Conservation (phyloP, 2,888 invertebrate genomes). For the Willowsia nigromaculata region DNA sequence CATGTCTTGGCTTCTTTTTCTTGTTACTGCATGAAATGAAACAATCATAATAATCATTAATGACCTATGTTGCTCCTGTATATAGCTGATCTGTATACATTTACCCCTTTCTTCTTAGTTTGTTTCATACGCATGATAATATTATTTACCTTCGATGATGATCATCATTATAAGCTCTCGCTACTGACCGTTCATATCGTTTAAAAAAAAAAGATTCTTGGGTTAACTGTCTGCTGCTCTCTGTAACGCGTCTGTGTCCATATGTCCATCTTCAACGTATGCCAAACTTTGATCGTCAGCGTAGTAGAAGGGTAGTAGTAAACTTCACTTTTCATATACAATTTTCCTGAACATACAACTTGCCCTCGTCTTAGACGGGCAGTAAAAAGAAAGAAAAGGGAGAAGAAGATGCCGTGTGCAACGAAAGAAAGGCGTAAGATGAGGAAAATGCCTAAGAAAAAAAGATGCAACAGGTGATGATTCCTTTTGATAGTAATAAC, state of each 20-base stretch:
- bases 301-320: background rate
- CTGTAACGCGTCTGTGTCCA: slow-evolving; percentile 17
- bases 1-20: slow-evolving; percentile 36
- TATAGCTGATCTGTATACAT: no score
- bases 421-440: background rate
- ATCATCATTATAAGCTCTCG: background rate
- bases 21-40: background rate
- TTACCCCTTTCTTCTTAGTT: background rate
- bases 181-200: background rate
- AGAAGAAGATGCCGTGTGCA: slow-evolving; percentile 1
- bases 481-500: slow-evolving; percentile 56
- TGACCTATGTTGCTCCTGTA: no score
- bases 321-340: slow-evolving; percentile 17
- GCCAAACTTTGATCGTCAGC: background rate
- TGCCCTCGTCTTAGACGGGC: slow-evolving; percentile 1
- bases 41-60: slow-evolving; percentile 16
- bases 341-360: background rate
- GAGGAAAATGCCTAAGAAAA: slow-evolving; percentile 18
- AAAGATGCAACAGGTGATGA: slow-evolving; percentile 67
- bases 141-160: background rate
- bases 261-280: slow-evolving; percentile 26
- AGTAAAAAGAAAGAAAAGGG: slow-evolving; percentile 24
- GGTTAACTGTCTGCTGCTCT: background rate
- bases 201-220: background rate
- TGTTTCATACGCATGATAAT: background rate